Base-by-base conservation (phyloP, 2,888 invertebrate species). In the Dorcus hopei region DNA sequence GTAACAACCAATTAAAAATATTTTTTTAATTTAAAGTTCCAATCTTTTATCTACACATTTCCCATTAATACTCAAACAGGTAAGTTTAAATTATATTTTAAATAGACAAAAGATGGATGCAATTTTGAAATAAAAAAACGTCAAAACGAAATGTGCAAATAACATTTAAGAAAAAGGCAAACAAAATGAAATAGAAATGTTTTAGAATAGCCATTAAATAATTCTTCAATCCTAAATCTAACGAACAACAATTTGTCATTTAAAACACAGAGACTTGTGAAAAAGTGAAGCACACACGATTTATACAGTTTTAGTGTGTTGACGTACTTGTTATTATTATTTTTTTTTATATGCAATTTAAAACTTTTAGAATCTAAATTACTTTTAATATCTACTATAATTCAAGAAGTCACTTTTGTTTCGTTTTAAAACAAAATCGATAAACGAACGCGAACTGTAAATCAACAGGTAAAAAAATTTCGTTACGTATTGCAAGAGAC, bases 241-340 rank as follows among this genome's bases (percentile, higher is more conserved):
- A 49, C 42, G 9, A 55, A 55, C 49, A 55, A 49, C 40, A 23
- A 23, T 54, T 33, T 14, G 40, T 54, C 40, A 23, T 55, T 50
- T 51, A 43, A 49, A 56, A 56, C 56, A 56, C 51, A 56, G 55
- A 55, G 56, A 51, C 38, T 45, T 52, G 43, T 40, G 51, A 47
- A 40, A 52, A 50, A 51, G 52, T 47, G 43, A 52, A 47, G 47
- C 51, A 48, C 52, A 57, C 52, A 47, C 48, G 45, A 39, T 57
- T 57, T 57, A 14, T 45, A 57, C 47, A 52, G 42, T 51, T 42
- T 52, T 7, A 33, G 26, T 33, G 26, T 33, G 26, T 33, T 33
- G 26, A 33, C 26, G 26, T 33, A 33, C 26, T 33, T 33, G 26
- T 33, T 33, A 33, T 33, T 33, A 26, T 26, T 26, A 26, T 33